Conservation (phyloP, 2,888 invertebrate species). For the Ophioninae sp. region DNA sequence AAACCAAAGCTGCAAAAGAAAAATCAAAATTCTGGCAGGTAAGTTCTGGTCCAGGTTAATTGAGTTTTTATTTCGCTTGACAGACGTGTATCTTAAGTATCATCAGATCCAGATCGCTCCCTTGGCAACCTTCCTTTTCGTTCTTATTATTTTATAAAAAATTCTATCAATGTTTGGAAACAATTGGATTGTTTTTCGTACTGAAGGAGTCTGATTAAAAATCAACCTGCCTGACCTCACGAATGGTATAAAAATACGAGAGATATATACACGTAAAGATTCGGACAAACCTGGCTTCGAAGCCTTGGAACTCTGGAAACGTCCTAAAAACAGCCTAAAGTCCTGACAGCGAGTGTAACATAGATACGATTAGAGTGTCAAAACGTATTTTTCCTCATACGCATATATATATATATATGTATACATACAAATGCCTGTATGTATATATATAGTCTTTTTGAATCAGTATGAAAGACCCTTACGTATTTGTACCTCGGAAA, state of each 20-base stretch:
- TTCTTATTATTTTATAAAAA: too few species aligned
- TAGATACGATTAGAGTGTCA: neutral
- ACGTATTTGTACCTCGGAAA: slow-evolving; percentile 43
- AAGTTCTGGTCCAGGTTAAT: too few species aligned
- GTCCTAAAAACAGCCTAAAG: neutral
- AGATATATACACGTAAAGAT: neutral
- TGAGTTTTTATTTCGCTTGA: too few species aligned
- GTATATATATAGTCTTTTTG: slow-evolving; percentile 15
- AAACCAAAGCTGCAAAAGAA: too few species aligned
- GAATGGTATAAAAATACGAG: neutral
- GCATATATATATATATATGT: neutral
- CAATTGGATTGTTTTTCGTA: neutral
- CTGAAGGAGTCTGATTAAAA: neutral
- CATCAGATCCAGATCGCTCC: too few species aligned
- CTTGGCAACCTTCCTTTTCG: too few species aligned
- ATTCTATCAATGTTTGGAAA: neutral
- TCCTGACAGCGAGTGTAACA: neutral
- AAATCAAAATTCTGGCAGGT: too few species aligned
- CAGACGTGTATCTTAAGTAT: too few species aligned
- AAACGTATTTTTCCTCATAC: neutral
- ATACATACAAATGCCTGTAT: neutral
- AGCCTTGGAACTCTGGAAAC: neutral
- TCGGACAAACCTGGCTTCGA: neutral
- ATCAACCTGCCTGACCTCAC: neutral
- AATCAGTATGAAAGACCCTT: slow-evolving; percentile 35